phyloP scores from a whole-genome alignment of 2,888 invertebrate genomes.

The Entomobrya multifasciata region DNA sequence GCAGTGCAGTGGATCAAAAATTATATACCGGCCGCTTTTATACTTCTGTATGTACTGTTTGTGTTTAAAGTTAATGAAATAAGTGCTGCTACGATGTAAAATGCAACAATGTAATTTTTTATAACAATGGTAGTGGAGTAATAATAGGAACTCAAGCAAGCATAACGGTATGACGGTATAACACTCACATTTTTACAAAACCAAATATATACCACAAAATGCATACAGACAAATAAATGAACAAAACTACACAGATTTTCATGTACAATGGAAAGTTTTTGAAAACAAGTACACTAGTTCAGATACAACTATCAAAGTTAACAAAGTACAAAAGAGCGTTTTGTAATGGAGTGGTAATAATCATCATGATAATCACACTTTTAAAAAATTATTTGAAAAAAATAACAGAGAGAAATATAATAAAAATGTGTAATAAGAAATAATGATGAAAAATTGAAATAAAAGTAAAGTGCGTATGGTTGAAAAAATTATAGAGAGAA shows the following conservation, averaged over 20 bases:
- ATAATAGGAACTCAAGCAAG: conserved; percentile 48
- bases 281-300: not conserved
- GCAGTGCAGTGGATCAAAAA: not conserved
- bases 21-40: not conserved
- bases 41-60: not conserved
- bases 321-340: conserved; percentile 14
- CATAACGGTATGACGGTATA: conserved; percentile 55
- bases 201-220: conserved; percentile 6
- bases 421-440: not conserved
- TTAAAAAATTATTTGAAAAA: not conserved
- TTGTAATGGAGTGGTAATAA: conserved; percentile 31
- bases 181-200: not conserved
- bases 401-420: not conserved
- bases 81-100: not conserved
- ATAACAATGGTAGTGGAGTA: conserved; percentile 28
- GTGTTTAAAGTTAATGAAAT: not conserved
- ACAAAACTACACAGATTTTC: too few relatives aligned
- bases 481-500: not conserved
- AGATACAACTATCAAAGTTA: not conserved
- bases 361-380: conserved; percentile 1
- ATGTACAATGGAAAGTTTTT: conserved; percentile 62
- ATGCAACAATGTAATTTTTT: conserved; percentile 1
- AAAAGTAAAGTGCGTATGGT: conserved; percentile 2
- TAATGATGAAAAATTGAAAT: not conserved
- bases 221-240: too few relatives aligned